Percentiles rank a stretch among this genome's conserved stretches.
Evolutionary conservation across 2,797 vertebrate genomes (phyloP).

Genomic region (Scolopax rusticola): DNA sequence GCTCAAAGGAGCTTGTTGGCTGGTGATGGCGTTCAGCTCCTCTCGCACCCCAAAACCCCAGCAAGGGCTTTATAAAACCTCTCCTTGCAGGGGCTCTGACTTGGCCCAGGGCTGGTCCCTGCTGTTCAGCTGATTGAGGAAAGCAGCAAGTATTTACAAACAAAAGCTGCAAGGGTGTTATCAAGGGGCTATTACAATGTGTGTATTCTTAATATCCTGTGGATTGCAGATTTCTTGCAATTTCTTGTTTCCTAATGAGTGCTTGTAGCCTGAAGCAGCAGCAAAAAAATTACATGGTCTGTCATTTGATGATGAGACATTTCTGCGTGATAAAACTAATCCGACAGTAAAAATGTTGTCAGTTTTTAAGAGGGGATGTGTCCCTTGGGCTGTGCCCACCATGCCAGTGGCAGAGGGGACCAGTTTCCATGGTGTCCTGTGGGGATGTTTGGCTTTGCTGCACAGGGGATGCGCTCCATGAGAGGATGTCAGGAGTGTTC

Average conservation of each 20-base stretch:
- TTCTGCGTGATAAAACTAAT: not conserved
- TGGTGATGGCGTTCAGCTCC: not conserved
- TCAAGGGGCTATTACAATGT: not conserved
- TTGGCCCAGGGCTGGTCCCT: not conserved
- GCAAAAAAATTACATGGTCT: not conserved
- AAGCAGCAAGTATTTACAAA: not conserved
- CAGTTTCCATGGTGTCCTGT: accelerated
- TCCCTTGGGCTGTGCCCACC: accelerated
- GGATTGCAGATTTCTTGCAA: not conserved
- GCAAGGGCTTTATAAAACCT: not conserved
- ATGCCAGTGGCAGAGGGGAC: accelerated
- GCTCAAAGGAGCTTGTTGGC: not conserved
- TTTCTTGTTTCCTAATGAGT: not conserved
- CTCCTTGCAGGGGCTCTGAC: not conserved
- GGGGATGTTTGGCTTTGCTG: not conserved
- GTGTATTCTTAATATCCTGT: not conserved
- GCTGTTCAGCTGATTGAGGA: not conserved
- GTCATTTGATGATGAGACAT: not conserved
- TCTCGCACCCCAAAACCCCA: no score
- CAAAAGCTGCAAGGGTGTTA: not conserved
- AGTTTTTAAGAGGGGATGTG: accelerated
- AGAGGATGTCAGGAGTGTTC: accelerated
- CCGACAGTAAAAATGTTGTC: not conserved
- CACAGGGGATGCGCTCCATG: accelerated
- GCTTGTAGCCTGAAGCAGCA: not conserved